Evolutionary conservation across 1,140 invertebrate species (phyloP).

Genomic region (Bombus waltoni): DNA sequence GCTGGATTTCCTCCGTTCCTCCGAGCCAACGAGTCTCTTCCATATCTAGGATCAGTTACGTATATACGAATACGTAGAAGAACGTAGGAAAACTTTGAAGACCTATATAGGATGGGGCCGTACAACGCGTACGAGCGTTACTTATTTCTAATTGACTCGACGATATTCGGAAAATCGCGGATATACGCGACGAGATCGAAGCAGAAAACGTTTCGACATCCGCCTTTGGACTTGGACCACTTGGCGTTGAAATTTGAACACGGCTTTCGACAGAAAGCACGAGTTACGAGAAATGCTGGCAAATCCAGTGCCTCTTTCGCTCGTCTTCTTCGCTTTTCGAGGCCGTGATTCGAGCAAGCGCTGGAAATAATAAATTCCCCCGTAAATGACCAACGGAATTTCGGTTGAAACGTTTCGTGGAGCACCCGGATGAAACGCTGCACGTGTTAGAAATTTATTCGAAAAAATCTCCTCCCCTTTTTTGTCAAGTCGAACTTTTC

Average conservation of each 20-base stretch:
- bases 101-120: no score
- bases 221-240: neutral
- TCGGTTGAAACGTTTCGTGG: neutral
- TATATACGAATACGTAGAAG: neutral
- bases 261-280: neutral
- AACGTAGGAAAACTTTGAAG: no score
- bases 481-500: slow-evolving; percentile 11
- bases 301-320: neutral
- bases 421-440: neutral
- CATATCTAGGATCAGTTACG: neutral
- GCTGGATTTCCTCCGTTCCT: neutral
- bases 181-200: neutral
- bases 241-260: neutral
- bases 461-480: neutral
- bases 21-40: neutral
- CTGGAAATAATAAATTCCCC: neutral
- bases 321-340: neutral
- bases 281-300: neutral
- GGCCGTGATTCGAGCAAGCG: neutral
- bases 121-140: no score
- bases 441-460: neutral
- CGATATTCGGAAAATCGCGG: neutral
- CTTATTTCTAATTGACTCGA: no score
- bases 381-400: neutral
- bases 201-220: neutral